Conservation (phyloP, 2,888 invertebrate species). For the Matsumyia berberina region DNA sequence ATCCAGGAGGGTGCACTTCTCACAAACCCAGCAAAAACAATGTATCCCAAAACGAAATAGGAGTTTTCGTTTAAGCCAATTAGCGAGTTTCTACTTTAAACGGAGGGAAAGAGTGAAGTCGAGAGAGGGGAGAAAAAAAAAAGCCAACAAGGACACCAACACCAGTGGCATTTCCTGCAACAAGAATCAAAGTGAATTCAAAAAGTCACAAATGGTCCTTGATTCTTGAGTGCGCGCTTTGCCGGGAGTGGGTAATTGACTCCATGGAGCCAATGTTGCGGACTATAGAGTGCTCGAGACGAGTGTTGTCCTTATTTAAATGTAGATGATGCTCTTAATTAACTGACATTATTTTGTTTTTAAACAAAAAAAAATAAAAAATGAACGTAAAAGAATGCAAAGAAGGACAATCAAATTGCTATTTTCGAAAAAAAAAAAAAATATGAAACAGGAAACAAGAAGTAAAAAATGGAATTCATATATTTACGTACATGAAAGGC, state of each 20-base stretch:
- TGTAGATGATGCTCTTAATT: slow-evolving; percentile 69
- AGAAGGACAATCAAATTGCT: slow-evolving; percentile 52
- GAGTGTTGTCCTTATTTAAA: slow-evolving; percentile 64
- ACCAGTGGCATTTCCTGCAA: slow-evolving; percentile 68
- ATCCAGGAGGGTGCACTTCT: not conserved
- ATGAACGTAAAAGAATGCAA: not conserved
- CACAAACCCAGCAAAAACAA: slow-evolving; percentile 37
- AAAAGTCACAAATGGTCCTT: slow-evolving; percentile 69
- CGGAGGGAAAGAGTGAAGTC: not conserved
- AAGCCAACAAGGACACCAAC: slow-evolving; percentile 64
- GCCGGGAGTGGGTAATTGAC: slow-evolving; percentile 60
- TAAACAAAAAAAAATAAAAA: slow-evolving; percentile 26
- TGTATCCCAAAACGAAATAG: slow-evolving; percentile 58
- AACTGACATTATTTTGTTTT: slow-evolving; percentile 54
- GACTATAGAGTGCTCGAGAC: slow-evolving; percentile 58
- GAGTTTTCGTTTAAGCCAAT: slow-evolving; percentile 73
- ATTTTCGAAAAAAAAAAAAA: slow-evolving; percentile 15
- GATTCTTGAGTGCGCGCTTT: slow-evolving; percentile 50
- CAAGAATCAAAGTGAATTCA: slow-evolving; percentile 66
- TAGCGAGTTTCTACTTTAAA: slow-evolving; percentile 51
- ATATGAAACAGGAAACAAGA: not conserved
- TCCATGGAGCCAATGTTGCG: slow-evolving; percentile 36
- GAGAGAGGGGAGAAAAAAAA: not conserved
- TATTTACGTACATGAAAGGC: slow-evolving; percentile 4
- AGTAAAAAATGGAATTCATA: too few species aligned